Evolutionary conservation across 1,140 invertebrate genomes (phyloP).

Genomic region (Latrodectus geometricus): DNA sequence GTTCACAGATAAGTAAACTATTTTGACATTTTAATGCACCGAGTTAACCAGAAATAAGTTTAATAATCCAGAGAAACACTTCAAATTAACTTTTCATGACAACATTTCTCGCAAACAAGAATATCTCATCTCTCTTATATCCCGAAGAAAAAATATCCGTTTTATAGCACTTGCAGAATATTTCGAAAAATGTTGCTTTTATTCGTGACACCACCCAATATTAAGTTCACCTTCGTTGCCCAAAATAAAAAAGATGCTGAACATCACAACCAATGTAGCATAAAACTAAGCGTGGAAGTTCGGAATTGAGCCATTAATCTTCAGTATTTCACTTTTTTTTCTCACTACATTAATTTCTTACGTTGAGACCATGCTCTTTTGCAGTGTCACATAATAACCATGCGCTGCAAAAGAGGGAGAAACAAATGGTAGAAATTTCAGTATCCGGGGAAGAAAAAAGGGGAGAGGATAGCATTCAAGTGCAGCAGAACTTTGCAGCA

Average conservation of each 20-base stretch:
- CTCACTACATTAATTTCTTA: constrained; percentile 40
- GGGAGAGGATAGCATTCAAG: background rate
- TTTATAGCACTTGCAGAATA: background rate
- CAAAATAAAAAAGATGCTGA: constrained; percentile 12
- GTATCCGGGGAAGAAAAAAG: constrained; percentile 17
- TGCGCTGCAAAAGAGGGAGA: constrained; percentile 11
- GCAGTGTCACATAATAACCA: constrained; percentile 41
- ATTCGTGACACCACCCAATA: background rate
- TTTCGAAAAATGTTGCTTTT: background rate
- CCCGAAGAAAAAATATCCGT: background rate
- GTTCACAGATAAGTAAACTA: too few relatives aligned
- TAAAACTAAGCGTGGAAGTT: constrained; percentile 10
- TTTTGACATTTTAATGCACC: too few relatives aligned
- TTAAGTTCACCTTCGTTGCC: background rate
- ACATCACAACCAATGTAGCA: constrained; percentile 21
- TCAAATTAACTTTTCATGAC: too few relatives aligned
- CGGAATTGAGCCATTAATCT: constrained; percentile 52
- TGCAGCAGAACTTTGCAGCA: constrained; percentile 29
- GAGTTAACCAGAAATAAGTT: too few relatives aligned
- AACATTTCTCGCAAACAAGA: too few relatives aligned
- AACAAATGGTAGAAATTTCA: constrained; percentile 40
- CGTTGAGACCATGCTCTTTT: background rate
- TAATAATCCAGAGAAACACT: too few relatives aligned
- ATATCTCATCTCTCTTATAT: too few relatives aligned
- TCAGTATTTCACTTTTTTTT: constrained; percentile 43